Conservation (phyloP, 2,113 vertebrate species). For the Misgurnus anguillicaudatus region DNA sequence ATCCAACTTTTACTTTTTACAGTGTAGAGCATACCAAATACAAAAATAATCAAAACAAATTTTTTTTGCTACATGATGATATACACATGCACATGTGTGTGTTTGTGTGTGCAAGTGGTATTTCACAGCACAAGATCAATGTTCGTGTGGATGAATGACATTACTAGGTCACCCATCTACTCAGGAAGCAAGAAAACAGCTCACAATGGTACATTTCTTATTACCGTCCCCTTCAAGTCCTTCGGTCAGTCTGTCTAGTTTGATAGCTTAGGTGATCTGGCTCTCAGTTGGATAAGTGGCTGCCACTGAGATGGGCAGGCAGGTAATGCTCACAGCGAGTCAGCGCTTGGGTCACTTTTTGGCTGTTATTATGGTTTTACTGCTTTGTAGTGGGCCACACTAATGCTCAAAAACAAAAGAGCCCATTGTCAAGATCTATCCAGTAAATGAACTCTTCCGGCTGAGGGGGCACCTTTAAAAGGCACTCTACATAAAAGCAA, state of each 20-base stretch:
- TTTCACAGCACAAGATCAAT: neutral
- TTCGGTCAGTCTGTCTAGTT: constrained; percentile 16
- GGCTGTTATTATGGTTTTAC: constrained; percentile 38
- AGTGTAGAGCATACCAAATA: too few species aligned
- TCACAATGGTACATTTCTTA: constrained; percentile 16
- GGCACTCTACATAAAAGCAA: constrained; percentile 55
- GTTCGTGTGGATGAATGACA: neutral
- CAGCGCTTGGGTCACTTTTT: constrained; percentile 38
- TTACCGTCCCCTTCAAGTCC: neutral
- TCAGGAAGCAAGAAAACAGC: constrained; percentile 12
- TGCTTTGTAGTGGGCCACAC: constrained; percentile 46
- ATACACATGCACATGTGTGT: neutral
- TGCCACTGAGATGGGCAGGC: constrained; percentile 30
- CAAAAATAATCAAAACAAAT: too few species aligned
- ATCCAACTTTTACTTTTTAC: too few species aligned
- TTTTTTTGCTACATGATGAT: too few species aligned
- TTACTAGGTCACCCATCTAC: constrained; percentile 8
- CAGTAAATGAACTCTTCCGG: constrained; percentile 56
- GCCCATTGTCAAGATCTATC: constrained; percentile 55
- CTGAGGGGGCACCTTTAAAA: constrained; percentile 52
- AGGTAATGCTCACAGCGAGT: constrained; percentile 39
- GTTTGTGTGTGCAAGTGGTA: neutral
- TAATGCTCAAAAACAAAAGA: constrained; percentile 57
- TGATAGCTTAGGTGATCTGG: constrained; percentile 16
- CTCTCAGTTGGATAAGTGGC: constrained; percentile 35